These are phyloP conservation scores for Brachypalpus laphriformis DNA, from an alignment of 2,888 invertebrate species.

Conservation along the genomic window DNA sequence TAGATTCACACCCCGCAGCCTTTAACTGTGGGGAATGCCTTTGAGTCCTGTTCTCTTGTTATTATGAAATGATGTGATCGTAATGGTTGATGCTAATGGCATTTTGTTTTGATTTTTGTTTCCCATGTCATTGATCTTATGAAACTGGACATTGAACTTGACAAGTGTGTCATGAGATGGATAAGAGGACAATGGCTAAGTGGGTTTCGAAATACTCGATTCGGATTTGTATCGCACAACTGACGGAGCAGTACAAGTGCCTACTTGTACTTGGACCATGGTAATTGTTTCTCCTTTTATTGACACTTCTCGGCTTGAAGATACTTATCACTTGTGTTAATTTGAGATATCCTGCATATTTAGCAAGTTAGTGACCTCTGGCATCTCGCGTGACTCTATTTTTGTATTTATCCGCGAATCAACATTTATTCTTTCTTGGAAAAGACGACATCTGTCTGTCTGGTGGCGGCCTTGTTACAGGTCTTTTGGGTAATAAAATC, in stretches of 20 bases:
- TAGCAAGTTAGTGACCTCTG: constrained; percentile 42
- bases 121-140: constrained; percentile 35
- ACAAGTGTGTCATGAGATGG: not conserved
- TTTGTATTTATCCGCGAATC: too few species aligned
- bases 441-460: constrained; percentile 24
- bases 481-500: constrained; percentile 33
- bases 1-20: not conserved
- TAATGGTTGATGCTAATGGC: constrained; percentile 47
- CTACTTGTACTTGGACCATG: not conserved
- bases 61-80: constrained; percentile 46
- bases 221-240: not conserved
- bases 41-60: constrained; percentile 34
- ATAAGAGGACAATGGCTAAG: constrained; percentile 12
- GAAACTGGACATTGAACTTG: constrained; percentile 62
- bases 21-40: constrained; percentile 4
- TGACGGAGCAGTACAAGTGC: not conserved
- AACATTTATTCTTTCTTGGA: constrained; percentile 15
- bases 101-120: constrained; percentile 9
- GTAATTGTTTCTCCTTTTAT: not conserved
- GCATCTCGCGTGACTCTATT: not conserved
- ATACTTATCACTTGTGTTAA: constrained; percentile 38
- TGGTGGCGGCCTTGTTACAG: not conserved
- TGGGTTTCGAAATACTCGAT: constrained; percentile 30
- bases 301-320: not conserved
- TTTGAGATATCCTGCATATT: constrained; percentile 32